Base-by-base conservation (phyloP, 2,888 invertebrate genomes). In the Stenichneumon culpator region DNA sequence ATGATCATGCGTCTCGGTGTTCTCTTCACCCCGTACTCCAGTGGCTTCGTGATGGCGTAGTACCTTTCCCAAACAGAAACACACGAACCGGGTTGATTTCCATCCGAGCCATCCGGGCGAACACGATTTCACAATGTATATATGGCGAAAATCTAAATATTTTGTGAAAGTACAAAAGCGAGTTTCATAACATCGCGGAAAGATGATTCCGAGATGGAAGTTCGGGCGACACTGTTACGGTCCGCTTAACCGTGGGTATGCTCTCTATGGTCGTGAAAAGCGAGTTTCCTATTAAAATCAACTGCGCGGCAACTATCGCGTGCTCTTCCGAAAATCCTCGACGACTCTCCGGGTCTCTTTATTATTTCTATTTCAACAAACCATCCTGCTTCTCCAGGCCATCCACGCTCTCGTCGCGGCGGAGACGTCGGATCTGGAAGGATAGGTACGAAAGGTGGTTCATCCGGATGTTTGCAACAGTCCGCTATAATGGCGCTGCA, bases 1-100 rank as follows among this genome's bases (percentile, higher is more conserved):
- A 97, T 95, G 90, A 98, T 96, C 98, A 99, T 99, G 77, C 99
- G 96, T 87, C 96, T 96, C 0, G 99, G 98, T 22, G 99, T 99
- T 87, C 99, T 96, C 94, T 98, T 98, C 60, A 99, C 98, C 7
- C 98, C 98, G 94, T 99, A 99, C 92, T 98, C 98, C 89, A 99
- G 95, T 32, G 99, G 99, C 92, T 98, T 97, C 6, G 98, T 98
- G 87, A 98, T 97, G 89, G 98, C 98, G 94, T 97, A 97, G 94
- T 99, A 99, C 79, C 99, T 94, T 57, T 50, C 5, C 11, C 2
- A 11, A 68, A 68, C 47, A 47, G 16, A 22, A 68, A 68, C n/a
- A 68, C 19, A 47, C 0, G 16, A 7, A 36, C 5, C 68, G 28
- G 25, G 68, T 14, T 68, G 7, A 47, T 25, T 47, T 68, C 11